These are phyloP conservation scores for Archilochus colubris DNA, from an alignment of 2,113 vertebrate species.

Conservation along the genomic window DNA sequence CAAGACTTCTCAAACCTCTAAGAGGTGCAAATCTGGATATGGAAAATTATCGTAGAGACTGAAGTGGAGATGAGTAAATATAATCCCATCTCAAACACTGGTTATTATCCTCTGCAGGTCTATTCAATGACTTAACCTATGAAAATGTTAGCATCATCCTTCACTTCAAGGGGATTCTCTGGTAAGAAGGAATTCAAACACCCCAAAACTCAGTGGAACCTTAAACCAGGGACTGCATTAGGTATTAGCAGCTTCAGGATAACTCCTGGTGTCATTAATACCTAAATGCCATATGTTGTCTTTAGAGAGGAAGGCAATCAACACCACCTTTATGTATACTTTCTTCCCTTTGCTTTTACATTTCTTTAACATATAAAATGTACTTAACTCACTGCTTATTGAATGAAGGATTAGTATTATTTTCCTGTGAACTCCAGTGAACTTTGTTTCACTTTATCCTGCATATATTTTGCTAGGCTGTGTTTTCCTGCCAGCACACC, in stretches of 20 bases:
- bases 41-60: not conserved
- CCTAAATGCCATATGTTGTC: conserved; percentile 32
- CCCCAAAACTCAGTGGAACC: not conserved
- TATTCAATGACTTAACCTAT: not conserved
- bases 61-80: not conserved
- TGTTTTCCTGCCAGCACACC: conserved; percentile 75
- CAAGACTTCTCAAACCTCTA: not conserved
- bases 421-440: conserved; percentile 76
- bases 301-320: conserved; percentile 25
- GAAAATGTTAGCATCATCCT: not conserved
- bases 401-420: conserved; percentile 80
- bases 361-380: conserved; percentile 60
- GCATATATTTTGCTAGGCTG: conserved; percentile 70
- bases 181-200: not conserved
- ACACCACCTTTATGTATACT: conserved; percentile 56
- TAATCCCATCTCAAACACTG: not conserved
- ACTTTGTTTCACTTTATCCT: conserved; percentile 77
- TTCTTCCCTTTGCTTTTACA: conserved; percentile 62
- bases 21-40: not conserved
- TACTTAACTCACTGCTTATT: conserved; percentile 70
- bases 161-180: not conserved
- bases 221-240: not conserved
- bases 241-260: not conserved
- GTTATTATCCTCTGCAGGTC: not conserved
- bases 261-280: not conserved